phyloP scores from a whole-genome alignment of 2,888 invertebrate genomes.

The Trimorus sp. region DNA sequence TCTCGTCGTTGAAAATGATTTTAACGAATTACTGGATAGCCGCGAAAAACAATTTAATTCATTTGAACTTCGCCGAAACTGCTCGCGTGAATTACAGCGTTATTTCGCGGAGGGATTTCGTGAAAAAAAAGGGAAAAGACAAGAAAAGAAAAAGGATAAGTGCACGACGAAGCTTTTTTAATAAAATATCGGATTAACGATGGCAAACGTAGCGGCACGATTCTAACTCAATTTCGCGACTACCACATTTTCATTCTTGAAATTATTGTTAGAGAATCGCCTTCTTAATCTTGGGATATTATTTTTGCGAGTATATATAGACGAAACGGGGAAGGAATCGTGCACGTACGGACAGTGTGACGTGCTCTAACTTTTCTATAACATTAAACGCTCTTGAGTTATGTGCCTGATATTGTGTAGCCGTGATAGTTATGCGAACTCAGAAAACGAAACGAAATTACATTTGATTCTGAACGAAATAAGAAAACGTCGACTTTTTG shows the following conservation, averaged over 20 bases:
- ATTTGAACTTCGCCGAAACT: no score
- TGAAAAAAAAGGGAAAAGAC: no score
- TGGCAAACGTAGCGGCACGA: not conserved
- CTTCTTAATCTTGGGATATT: slow-evolving; percentile 49
- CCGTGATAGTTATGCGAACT: slow-evolving; percentile 36
- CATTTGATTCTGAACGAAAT: slow-evolving; percentile 17
- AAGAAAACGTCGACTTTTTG: not conserved
- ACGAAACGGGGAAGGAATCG: slow-evolving; percentile 26
- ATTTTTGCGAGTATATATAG: slow-evolving; percentile 37
- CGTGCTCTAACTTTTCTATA: slow-evolving; percentile 54
- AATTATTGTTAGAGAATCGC: slow-evolving; percentile 36
- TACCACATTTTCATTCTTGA: slow-evolving; percentile 31
- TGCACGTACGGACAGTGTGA: slow-evolving; percentile 53
- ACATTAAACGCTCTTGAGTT: slow-evolving; percentile 49
- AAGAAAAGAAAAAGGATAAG: not conserved
- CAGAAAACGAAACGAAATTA: slow-evolving; percentile 20
- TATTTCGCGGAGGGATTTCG: no score
- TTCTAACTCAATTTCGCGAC: slow-evolving; percentile 7
- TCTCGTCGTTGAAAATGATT: no score
- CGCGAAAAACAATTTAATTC: not conserved
- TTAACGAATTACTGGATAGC: no score
- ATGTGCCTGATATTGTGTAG: slow-evolving; percentile 50
- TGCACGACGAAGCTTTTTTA: not conserved
- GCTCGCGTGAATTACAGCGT: no score
- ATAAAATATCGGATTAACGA: slow-evolving; percentile 1